Conservation (phyloP, 30 jellyfish, hydroid and myxozoan species). For the Sanderia malayensis region DNA sequence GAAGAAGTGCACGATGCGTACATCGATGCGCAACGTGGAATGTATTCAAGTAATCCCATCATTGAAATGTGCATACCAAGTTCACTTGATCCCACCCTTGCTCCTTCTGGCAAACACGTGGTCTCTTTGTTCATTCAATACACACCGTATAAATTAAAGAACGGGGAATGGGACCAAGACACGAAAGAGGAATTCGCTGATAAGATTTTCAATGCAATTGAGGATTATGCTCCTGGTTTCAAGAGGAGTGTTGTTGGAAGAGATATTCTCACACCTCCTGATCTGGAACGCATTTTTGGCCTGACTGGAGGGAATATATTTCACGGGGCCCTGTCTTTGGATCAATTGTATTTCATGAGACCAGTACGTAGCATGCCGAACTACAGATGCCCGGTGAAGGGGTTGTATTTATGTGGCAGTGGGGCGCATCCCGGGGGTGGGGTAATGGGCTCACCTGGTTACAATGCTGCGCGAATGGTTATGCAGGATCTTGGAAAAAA, state of each 20-base stretch:
- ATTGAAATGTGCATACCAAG: slow-evolving; percentile 62
- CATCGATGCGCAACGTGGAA: slow-evolving; percentile 49
- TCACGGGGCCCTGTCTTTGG: slow-evolving; percentile 57
- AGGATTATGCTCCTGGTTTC: slow-evolving; percentile 59
- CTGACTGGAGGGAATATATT: slow-evolving; percentile 62
- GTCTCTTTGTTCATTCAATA: slow-evolving; percentile 41
- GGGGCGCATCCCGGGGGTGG: slow-evolving; percentile 77
- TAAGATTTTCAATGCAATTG: slow-evolving; percentile 34
- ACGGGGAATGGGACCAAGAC: slow-evolving; percentile 50
- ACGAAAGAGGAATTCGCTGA: slow-evolving; percentile 51
- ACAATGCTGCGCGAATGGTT: slow-evolving; percentile 40
- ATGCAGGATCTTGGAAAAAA: slow-evolving; percentile 30
- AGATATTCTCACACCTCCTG: slow-evolving; percentile 58
- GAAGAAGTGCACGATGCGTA: slow-evolving; percentile 46
- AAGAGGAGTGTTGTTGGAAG: slow-evolving; percentile 28
- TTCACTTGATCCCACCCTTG: slow-evolving; percentile 45
- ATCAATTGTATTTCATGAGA: slow-evolving; percentile 49
- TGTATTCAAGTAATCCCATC: slow-evolving; percentile 34
- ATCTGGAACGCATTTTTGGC: slow-evolving; percentile 43
- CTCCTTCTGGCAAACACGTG: slow-evolving; percentile 43
- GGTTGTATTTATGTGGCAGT: slow-evolving; percentile 53
- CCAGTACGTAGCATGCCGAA: slow-evolving; percentile 39
- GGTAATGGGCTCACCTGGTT: slow-evolving; percentile 63
- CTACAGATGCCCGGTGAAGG: slow-evolving; percentile 40
- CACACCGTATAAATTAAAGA: slow-evolving; percentile 43